These are phyloP conservation scores for Anastrepha obliqua DNA, from an alignment of 1,140 invertebrate species.

Conservation along the genomic window DNA sequence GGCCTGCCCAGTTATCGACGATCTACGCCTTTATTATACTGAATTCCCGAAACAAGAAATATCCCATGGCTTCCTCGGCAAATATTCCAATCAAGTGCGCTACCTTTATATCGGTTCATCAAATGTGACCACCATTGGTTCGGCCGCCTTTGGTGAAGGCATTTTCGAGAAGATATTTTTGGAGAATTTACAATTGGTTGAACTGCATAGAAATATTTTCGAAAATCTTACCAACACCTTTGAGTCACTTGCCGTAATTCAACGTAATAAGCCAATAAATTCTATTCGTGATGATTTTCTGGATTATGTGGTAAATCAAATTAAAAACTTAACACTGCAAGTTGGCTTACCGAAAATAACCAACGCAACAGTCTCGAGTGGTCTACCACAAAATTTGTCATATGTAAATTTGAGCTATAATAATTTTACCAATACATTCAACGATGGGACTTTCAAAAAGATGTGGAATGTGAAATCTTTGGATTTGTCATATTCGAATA, in stretches of 20 bases:
- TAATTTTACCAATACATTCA: slow-evolving; percentile 59
- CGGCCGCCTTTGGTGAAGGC: slow-evolving; percentile 62
- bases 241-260: slow-evolving; percentile 57
- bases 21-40: slow-evolving; percentile 62
- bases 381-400: slow-evolving; percentile 58
- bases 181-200: slow-evolving; percentile 60
- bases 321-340: slow-evolving; percentile 59
- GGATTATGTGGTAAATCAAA: slow-evolving; percentile 62
- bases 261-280: slow-evolving; percentile 58
- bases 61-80: slow-evolving; percentile 60
- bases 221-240: slow-evolving; percentile 56
- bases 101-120: slow-evolving; percentile 60
- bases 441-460: slow-evolving; percentile 59
- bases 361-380: slow-evolving; percentile 63
- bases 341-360: slow-evolving; percentile 58
- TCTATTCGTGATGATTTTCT: slow-evolving; percentile 60
- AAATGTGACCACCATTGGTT: slow-evolving; percentile 59
- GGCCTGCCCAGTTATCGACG: slow-evolving; percentile 54
- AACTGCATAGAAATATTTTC: slow-evolving; percentile 60
- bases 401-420: slow-evolving; percentile 65
- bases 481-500: slow-evolving; percentile 62
- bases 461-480: slow-evolving; percentile 62
- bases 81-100: slow-evolving; percentile 57
- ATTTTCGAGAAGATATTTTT: slow-evolving; percentile 60
- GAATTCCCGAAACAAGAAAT: slow-evolving; percentile 59